These are phyloP conservation scores for Pipistrellus kuhlii DNA, from an alignment of 2,797 vertebrate genomes.

Conservation along the genomic window DNA sequence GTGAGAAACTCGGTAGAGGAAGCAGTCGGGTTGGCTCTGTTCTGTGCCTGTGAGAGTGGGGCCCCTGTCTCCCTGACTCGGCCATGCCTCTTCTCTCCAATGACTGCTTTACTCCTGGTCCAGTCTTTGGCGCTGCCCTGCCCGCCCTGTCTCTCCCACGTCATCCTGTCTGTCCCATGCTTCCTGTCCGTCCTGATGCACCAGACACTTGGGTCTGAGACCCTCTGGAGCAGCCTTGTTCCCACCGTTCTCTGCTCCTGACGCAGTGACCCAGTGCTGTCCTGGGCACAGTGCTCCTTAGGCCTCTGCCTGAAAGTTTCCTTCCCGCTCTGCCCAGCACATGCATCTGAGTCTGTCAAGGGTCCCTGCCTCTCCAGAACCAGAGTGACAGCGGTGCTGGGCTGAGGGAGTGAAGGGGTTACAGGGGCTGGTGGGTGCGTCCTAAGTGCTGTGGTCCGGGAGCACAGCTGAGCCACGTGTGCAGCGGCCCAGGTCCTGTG, in stretches of 20 bases:
- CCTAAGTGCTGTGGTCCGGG: neutral
- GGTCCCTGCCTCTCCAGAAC: neutral
- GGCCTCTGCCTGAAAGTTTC: neutral
- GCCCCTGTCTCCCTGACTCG: neutral
- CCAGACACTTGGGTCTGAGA: neutral
- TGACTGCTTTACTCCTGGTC: neutral
- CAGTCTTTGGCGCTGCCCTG: neutral
- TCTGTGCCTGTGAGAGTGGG: neutral
- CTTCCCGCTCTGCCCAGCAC: neutral
- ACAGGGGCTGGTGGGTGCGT: neutral
- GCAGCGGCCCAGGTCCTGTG: neutral
- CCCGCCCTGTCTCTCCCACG: neutral
- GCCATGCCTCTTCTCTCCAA: neutral
- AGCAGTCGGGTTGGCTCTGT: neutral
- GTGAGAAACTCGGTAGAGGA: neutral
- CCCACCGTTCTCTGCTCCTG: neutral
- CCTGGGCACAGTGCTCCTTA: neutral
- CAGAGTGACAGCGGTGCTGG: neutral
- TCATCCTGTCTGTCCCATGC: neutral
- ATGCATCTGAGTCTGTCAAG: neutral
- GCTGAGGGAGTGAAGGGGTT: neutral
- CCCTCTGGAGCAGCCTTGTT: neutral
- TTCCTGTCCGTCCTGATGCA: neutral
- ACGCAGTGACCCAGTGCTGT: neutral
- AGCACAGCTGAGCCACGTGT: neutral